These are phyloP conservation scores for Heterocephalus glaber DNA, from an alignment of 2,113 vertebrate genomes.

Conservation along the genomic window DNA sequence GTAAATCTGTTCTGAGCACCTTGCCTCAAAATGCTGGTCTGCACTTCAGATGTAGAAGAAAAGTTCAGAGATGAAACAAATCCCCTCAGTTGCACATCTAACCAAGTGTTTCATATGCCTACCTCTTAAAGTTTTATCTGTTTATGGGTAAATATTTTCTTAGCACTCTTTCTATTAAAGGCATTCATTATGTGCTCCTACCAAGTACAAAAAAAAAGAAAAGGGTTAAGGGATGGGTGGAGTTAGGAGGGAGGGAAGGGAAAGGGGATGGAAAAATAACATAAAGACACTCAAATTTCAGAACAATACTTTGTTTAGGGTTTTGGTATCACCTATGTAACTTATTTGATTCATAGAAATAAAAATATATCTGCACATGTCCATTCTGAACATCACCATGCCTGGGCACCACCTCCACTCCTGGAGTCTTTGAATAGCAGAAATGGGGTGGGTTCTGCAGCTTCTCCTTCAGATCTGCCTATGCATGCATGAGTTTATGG, in stretches of 20 bases:
- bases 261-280: no score
- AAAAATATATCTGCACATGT: background rate
- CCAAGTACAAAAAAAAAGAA: background rate
- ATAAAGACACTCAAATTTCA: background rate
- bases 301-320: background rate
- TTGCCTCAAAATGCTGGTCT: background rate
- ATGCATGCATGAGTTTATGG: background rate
- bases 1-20: background rate
- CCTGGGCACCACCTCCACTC: background rate
- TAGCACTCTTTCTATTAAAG: background rate
- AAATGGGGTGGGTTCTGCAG: no score
- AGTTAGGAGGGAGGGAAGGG: background rate
- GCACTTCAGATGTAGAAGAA: background rate
- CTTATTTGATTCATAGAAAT: background rate
- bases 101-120: background rate
- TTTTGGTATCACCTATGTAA: background rate
- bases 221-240: background rate
- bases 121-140: background rate
- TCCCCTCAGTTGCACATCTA: background rate
- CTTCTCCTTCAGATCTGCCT: background rate
- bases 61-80: background rate
- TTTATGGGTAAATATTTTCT: background rate
- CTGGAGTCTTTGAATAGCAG: background rate
- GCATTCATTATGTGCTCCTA: background rate
- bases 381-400: background rate